Conservation (phyloP, 1,140 invertebrate genomes). For the Drosophila trapezifrons region DNA sequence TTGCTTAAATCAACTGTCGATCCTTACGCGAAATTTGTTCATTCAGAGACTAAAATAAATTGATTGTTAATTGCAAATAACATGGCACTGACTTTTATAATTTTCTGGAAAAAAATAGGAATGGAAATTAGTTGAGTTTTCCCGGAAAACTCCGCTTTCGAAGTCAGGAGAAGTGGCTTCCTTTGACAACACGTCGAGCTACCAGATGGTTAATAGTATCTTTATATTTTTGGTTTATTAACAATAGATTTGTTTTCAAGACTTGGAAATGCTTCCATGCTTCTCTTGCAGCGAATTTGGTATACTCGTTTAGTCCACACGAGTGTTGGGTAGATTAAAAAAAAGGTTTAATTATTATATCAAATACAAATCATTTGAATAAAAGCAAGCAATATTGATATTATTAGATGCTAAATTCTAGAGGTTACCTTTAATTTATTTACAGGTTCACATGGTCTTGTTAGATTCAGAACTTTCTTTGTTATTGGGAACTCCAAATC, state of each 20-base stretch:
- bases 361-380: no score
- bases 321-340: no score
- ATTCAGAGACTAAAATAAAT: conserved; percentile 30
- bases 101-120: no score
- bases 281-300: neutral
- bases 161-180: neutral
- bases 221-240: neutral
- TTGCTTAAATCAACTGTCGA: conserved; percentile 34
- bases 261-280: neutral
- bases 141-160: neutral
- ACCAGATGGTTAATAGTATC: neutral
- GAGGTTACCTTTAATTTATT: no score
- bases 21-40: conserved; percentile 24
- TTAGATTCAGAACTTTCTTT: no score
- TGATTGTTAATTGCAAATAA: conserved; percentile 17
- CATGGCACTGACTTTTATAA: neutral
- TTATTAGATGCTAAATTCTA: no score
- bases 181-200: neutral
- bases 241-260: neutral
- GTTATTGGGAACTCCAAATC: no score
- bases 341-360: no score
- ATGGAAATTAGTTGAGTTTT: neutral
- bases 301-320: no score
- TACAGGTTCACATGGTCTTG: no score
- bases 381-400: no score